phyloP scores from a whole-genome alignment of 2,113 vertebrate species.

The Charina bottae region DNA sequence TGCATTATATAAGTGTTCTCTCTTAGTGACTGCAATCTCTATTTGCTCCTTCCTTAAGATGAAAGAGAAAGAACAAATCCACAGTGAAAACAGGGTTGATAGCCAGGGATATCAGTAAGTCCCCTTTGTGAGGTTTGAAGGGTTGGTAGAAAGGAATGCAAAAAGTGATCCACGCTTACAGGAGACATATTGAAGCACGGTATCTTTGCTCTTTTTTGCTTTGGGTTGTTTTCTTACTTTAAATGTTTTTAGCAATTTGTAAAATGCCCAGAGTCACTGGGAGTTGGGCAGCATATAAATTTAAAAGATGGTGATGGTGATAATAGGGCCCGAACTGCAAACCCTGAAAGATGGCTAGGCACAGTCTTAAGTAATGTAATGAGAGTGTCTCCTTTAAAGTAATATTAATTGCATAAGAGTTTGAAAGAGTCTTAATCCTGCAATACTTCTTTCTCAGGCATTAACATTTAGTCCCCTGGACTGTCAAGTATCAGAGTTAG shows the following conservation, averaged over 20 bases:
- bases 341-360: background rate
- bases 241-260: background rate
- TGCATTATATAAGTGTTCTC: background rate
- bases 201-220: background rate
- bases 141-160: background rate
- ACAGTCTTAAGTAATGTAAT: background rate
- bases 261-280: background rate
- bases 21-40: background rate
- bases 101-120: background rate
- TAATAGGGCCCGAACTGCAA: background rate
- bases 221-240: background rate
- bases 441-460: background rate
- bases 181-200: background rate
- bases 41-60: background rate
- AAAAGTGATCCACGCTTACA: background rate
- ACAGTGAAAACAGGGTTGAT: background rate
- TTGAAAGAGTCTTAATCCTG: background rate
- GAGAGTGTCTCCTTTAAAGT: background rate
- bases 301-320: background rate
- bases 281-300: background rate
- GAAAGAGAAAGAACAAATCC: background rate
- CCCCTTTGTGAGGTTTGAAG: background rate
- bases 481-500: background rate
- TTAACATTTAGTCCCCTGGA: background rate
- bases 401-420: background rate